phyloP scores from a whole-genome alignment of 2,113 vertebrate genomes.

The Corvus cornix region DNA sequence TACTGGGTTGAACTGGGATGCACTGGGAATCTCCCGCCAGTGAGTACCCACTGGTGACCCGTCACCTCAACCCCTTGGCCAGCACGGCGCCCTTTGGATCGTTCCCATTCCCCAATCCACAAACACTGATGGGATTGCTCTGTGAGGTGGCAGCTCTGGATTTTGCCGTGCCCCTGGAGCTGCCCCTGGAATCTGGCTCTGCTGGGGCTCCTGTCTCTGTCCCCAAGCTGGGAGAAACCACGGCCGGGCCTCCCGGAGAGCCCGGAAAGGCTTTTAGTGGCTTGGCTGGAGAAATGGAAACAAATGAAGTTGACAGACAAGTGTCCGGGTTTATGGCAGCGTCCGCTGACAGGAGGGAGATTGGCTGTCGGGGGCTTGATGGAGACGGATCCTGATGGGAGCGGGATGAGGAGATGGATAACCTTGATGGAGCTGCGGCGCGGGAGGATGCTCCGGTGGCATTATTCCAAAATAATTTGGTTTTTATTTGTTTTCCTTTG shows the following conservation, averaged over 20 bases:
- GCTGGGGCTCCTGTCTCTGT: background rate
- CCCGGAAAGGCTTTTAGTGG: background rate
- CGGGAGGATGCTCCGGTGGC: background rate
- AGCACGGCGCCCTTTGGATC: too few relatives aligned
- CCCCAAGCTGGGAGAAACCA: accelerated
- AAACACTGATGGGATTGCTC: too few relatives aligned
- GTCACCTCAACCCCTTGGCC: too few relatives aligned
- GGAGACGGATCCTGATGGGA: slow-evolving; percentile 11
- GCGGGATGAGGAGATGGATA: background rate
- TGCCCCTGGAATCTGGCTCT: background rate
- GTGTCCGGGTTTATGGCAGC: slow-evolving; percentile 17
- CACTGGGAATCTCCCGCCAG: too few relatives aligned
- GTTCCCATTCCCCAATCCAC: too few relatives aligned
- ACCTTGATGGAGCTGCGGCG: background rate
- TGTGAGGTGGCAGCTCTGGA: too few relatives aligned
- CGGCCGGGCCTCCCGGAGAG: background rate
- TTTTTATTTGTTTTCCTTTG: slow-evolving; percentile 21
- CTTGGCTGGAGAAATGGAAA: slow-evolving; percentile 31
- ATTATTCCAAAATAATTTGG: background rate
- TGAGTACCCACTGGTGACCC: too few relatives aligned
- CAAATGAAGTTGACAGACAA: slow-evolving; percentile 40
- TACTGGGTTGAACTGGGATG: too few relatives aligned
- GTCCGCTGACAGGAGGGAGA: slow-evolving; percentile 26
- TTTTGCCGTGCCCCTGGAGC: background rate
- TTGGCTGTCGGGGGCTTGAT: slow-evolving; percentile 24